These are phyloP conservation scores for Pterocles burchelli DNA, from an alignment of 2,113 vertebrate genomes.

Conservation along the genomic window DNA sequence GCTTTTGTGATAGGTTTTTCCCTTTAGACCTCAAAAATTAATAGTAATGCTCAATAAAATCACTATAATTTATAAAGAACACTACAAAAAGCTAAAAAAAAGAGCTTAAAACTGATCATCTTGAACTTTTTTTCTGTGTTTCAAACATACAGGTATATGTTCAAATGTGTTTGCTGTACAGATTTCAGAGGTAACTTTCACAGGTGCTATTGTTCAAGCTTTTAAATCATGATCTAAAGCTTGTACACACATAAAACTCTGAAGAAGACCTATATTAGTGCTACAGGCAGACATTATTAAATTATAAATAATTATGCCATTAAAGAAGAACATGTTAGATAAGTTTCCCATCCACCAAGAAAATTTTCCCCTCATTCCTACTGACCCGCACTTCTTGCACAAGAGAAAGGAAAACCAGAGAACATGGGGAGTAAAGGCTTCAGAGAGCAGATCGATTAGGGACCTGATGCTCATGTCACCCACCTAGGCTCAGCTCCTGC, in stretches of 20 bases:
- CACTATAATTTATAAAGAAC: background rate
- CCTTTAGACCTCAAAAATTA: background rate
- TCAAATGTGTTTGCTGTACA: background rate
- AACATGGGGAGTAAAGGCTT: background rate
- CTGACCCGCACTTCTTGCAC: rapidly evolving
- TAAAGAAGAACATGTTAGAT: background rate
- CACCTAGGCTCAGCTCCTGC: background rate
- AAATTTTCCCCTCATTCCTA: background rate
- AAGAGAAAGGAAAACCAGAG: background rate
- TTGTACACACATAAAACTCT: background rate
- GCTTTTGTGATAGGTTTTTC: background rate
- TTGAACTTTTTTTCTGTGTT: background rate
- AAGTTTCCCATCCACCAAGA: background rate
- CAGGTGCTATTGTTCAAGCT: background rate
- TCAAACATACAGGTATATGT: background rate
- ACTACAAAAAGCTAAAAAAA: background rate
- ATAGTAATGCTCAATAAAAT: background rate
- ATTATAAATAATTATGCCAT: background rate
- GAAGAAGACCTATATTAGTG: background rate
- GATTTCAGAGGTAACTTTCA: background rate
- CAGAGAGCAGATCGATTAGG: rapidly evolving
- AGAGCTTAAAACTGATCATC: background rate
- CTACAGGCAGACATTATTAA: background rate
- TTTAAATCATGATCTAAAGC: background rate
- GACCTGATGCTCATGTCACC: background rate